Conservation (phyloP, 2,797 vertebrate genomes). For the Microctenopoma steveboyesi region DNA sequence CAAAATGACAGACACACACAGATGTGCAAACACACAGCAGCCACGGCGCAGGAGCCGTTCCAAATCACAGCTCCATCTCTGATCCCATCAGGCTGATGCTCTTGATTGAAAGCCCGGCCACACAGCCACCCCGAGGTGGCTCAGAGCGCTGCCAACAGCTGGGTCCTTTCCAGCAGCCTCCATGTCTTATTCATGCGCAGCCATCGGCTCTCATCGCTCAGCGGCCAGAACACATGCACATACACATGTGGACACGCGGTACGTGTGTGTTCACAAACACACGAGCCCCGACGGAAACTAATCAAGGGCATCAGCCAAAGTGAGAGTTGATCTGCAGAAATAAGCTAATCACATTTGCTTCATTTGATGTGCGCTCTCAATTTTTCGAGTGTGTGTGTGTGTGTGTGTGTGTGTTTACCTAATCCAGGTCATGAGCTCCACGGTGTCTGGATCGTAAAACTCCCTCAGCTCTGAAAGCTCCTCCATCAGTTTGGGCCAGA, state of each 20-base stretch:
- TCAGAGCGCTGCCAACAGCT: slow-evolving; percentile 70
- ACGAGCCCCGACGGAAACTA: slow-evolving; percentile 20
- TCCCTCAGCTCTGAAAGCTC: slow-evolving; percentile 95
- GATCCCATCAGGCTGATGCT: slow-evolving; percentile 58
- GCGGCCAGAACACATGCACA: slow-evolving; percentile 15
- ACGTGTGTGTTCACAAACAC: slow-evolving; percentile 1
- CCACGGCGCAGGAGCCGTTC: slow-evolving; percentile 33
- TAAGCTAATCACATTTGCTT: slow-evolving; percentile 65
- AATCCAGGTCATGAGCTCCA: slow-evolving; percentile 99
- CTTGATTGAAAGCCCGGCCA: slow-evolving; percentile 58
- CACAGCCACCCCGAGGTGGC: slow-evolving; percentile 59
- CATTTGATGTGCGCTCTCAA: slow-evolving; percentile 51
- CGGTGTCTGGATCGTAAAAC: slow-evolving; percentile 98
- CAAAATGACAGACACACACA: slow-evolving; percentile 36
- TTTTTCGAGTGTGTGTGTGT: slow-evolving; percentile 5
- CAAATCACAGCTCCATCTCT: slow-evolving; percentile 54
- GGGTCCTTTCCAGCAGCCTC: slow-evolving; percentile 67
- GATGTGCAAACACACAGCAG: slow-evolving; percentile 34
- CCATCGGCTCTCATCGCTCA: slow-evolving; percentile 73
- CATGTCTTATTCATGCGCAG: slow-evolving; percentile 73
- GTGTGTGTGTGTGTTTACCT: slow-evolving; percentile 82
- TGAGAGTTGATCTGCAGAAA: slow-evolving; percentile 54
- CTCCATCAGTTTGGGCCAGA: slow-evolving; percentile 93
- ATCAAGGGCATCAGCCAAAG: slow-evolving; percentile 59
- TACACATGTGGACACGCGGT: too few relatives aligned